Conservation (phyloP, 2,113 vertebrate genomes). For the western clawed frog (Xenopus tropicalis) region DNA sequence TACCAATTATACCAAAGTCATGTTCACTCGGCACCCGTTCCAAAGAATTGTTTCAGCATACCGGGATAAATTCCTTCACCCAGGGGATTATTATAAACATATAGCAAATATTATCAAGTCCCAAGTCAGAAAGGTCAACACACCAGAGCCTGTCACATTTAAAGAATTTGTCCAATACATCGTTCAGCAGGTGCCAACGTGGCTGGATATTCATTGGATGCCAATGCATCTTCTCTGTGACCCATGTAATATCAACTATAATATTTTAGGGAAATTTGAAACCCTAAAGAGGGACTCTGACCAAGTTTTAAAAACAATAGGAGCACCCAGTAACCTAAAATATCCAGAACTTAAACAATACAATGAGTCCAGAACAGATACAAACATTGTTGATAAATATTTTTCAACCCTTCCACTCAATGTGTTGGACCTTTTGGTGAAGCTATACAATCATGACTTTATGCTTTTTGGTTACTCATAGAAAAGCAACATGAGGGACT, state of each 20-base stretch:
- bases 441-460: constrained; percentile 55
- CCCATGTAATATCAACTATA: constrained; percentile 57
- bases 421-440: constrained; percentile 48
- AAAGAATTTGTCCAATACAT: constrained; percentile 57
- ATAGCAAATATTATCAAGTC: constrained; percentile 51
- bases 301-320: constrained; percentile 50
- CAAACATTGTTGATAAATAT: constrained; percentile 49
- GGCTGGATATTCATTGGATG: constrained; percentile 58
- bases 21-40: constrained; percentile 60
- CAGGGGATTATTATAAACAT: neutral
- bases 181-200: neutral
- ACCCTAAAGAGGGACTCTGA: constrained; percentile 51
- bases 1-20: constrained; percentile 56
- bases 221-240: constrained; percentile 59
- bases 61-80: constrained; percentile 58
- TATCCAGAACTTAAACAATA: constrained; percentile 53
- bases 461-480: constrained; percentile 53
- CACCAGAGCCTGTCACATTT: constrained; percentile 53
- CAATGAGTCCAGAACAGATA: constrained; percentile 50
- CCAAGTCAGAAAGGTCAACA: constrained; percentile 47
- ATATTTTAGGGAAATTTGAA: constrained; percentile 55
- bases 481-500: too few species aligned
- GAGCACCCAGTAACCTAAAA: constrained; percentile 44
- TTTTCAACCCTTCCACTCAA: constrained; percentile 47
- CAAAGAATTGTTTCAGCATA: constrained; percentile 61